Evolutionary conservation across 2,888 invertebrate species (phyloP), one percentile per base, ranked within the genome.

Genomic region (Mythimna albipuncta): DNA sequence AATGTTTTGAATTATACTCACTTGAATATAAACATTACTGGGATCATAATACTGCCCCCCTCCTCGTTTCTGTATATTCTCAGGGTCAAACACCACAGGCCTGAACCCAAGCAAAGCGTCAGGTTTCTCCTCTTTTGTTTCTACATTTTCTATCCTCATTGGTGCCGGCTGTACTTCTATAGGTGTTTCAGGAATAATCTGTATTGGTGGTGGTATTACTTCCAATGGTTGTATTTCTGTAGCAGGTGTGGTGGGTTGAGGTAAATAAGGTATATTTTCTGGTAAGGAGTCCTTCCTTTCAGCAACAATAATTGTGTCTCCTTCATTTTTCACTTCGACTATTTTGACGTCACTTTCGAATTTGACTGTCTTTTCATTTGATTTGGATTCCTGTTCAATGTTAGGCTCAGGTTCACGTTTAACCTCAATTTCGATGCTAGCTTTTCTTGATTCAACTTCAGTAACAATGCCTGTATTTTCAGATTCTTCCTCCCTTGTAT

Each of bases 71-170:
- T 71, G 86, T 19, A 75, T 77, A 7, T 80, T 79, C 11, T 88
- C 87, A 0, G 89, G 89, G 47, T 89, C 85, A 77, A 89, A 89
- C 2, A 87, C 83, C 0, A 89, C 90, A 0, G 82, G 79, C 41
- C 82, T 81, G 7, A 84, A 85, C 0, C 87, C 85, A 6, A 75
- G 62, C 44, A 89, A 50, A 3, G 81, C 62, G 21, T 86, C 83
- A 21, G 73, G n/a, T 41, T 69, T 79, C 13, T 70, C 79, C 35
- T 55, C 69, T 0, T 70, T 73, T 11, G 57, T 50, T 9, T 54
- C 66, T 32, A 64, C 35, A 44, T 62, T 32, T 13, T 65, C 64
- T 13, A 44, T 54, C 62, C 70, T 77, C 0, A 19, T 26, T 50
- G 69, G n/a, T 32, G 58, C 47, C 4, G 47, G 41, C 10, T 68